A percentile compares a stretch with the other conserved stretches of the same genome.
These are phyloP conservation scores for Montipora cactus DNA, from an alignment of 64 coral and sea anemone genomes.

Conservation along the genomic window DNA sequence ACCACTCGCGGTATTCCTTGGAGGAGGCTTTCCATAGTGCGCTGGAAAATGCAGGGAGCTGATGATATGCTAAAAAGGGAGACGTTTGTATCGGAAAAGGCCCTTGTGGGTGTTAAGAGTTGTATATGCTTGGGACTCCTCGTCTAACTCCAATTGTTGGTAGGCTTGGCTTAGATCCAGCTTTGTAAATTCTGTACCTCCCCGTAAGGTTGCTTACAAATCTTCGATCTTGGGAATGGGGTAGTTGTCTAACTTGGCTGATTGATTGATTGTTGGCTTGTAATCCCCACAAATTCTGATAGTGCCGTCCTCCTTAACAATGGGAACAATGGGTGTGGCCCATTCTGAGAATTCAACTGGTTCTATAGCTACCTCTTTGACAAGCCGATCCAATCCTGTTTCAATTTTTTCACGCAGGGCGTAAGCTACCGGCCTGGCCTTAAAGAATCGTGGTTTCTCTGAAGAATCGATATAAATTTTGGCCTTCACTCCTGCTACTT, in stretches of 20 bases:
- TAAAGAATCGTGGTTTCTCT: not conserved
- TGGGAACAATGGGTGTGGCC: conserved; percentile 15
- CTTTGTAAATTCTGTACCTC: conserved; percentile 3
- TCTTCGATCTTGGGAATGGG: conserved; percentile 16
- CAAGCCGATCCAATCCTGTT: not conserved
- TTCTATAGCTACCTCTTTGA: not conserved
- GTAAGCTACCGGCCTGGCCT: conserved; percentile 30
- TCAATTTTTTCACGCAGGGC: conserved; percentile 18
- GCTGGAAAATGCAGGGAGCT: not conserved
- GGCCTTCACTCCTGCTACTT: not conserved
- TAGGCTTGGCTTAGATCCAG: too few species aligned
- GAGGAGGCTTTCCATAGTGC: not conserved
- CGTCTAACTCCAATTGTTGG: too few species aligned
- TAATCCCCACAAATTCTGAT: conserved; percentile 31
- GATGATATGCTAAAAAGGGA: conserved; percentile 6
- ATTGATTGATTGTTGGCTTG: conserved; percentile 31
- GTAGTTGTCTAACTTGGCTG: conserved; percentile 16
- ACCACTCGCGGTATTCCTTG: not conserved
- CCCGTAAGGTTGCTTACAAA: not conserved
- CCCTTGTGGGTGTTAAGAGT: conserved; percentile 34
- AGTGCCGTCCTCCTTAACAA: not conserved
- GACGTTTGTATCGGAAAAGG: conserved; percentile 2
- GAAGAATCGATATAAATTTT: not conserved
- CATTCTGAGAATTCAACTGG: conserved; percentile 23
- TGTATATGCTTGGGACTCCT: conserved; percentile 3